phyloP scores from a whole-genome alignment of 92 coral and sea anemone genomes.

The Heliopora coerulea region DNA sequence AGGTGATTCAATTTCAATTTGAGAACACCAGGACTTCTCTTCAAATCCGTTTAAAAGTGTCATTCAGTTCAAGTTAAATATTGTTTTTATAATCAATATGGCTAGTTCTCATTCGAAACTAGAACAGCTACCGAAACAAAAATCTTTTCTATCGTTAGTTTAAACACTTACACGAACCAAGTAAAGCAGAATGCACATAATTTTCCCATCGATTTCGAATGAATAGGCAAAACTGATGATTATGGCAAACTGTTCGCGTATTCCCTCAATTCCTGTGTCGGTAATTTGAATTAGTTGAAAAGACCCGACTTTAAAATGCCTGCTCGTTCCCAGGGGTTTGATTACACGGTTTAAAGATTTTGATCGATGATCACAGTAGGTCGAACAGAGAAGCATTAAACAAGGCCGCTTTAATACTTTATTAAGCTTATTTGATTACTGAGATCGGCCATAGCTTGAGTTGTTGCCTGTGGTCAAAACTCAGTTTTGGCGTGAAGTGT shows the following conservation, averaged over 20 bases:
- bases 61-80: conserved; percentile 22
- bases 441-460: background rate
- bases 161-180: conserved; percentile 16
- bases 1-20: conserved; percentile 27
- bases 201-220: background rate
- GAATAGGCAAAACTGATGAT: background rate
- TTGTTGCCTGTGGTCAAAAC: too few species aligned
- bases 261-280: conserved; percentile 20
- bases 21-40: conserved; percentile 13
- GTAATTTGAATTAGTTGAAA: conserved; percentile 36
- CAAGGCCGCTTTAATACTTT: background rate
- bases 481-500: too few species aligned
- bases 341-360: conserved; percentile 22
- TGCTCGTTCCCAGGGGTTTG: conserved; percentile 15
- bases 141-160: background rate
- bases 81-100: conserved; percentile 40
- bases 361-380: conserved; percentile 40
- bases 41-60: conserved; percentile 43
- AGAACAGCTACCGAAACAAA: background rate
- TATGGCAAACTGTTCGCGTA: background rate
- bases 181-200: background rate
- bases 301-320: conserved; percentile 35
- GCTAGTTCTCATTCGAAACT: background rate
- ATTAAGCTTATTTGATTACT: background rate
- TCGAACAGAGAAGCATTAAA: conserved; percentile 21